Percentiles rank a stretch among this genome's conserved stretches.
Conservation (phyloP, 2,888 invertebrate genomes). For the Lottia gigantea region DNA sequence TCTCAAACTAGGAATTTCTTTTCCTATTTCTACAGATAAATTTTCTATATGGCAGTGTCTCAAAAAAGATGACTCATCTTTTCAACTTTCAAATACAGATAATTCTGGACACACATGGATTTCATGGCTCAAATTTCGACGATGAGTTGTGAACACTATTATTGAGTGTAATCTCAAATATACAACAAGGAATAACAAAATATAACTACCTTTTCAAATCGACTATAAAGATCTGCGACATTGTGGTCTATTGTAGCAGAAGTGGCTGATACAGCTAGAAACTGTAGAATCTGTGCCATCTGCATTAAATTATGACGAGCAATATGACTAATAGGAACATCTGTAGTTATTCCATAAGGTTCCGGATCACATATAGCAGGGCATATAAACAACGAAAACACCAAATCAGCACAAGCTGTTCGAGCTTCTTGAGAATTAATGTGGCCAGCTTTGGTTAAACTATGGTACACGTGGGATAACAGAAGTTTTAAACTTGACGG, state of each 20-base stretch:
- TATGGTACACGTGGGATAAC: constrained; percentile 84
- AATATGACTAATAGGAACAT: constrained; percentile 89
- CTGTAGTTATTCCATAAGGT: constrained; percentile 88
- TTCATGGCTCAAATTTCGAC: too few species aligned
- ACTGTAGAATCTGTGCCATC: constrained; percentile 91
- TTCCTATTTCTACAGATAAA: too few species aligned
- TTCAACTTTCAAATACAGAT: too few species aligned
- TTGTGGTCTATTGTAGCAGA: constrained; percentile 83
- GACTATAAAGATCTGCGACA: constrained; percentile 80
- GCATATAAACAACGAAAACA: constrained; percentile 93
- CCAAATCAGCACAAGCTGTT: constrained; percentile 88
- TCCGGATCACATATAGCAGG: constrained; percentile 97
- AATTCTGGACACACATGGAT: too few species aligned
- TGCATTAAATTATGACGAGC: constrained; percentile 83
- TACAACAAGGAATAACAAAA: too few species aligned
- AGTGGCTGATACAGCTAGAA: constrained; percentile 82
- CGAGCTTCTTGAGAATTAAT: constrained; percentile 67
- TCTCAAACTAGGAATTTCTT: too few species aligned
- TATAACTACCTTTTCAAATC: constrained; percentile 78
- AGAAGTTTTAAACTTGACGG: constrained; percentile 90
- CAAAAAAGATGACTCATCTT: too few species aligned
- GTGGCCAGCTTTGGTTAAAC: constrained; percentile 50
- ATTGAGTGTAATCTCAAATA: too few species aligned
- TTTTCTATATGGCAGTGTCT: too few species aligned
- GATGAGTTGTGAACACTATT: too few species aligned